These are phyloP conservation scores for Pemphigus obesinymphae DNA, from an alignment of 1,140 invertebrate species.

Conservation along the genomic window DNA sequence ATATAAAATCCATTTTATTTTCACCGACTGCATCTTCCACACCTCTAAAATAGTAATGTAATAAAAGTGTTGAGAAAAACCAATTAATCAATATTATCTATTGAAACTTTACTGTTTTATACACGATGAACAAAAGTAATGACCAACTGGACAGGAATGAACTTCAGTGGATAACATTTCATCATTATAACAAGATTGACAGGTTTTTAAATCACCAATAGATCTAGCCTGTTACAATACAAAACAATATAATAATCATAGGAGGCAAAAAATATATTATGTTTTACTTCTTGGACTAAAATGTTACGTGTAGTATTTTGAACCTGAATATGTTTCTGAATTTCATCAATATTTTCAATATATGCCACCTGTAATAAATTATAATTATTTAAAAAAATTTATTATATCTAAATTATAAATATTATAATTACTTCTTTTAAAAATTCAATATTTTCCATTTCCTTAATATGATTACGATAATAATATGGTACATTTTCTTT, in stretches of 20 bases:
- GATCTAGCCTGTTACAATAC: constrained; percentile 12
- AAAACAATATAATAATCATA: neutral
- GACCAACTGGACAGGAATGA: neutral
- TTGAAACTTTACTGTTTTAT: constrained; percentile 10
- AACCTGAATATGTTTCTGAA: neutral
- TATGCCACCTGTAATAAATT: neutral
- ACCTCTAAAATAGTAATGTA: neutral
- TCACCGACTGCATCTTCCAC: neutral
- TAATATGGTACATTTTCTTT: neutral
- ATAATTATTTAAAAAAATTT: neutral
- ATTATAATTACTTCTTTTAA: constrained; percentile 20
- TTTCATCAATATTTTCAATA: constrained; percentile 17
- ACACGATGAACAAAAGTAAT: neutral
- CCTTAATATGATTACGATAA: neutral
- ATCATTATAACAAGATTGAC: neutral
- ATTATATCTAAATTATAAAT: neutral
- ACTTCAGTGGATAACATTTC: neutral
- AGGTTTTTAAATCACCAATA: neutral
- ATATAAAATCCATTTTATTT: neutral
- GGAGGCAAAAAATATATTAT: neutral
- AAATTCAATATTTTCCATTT: constrained; percentile 10
- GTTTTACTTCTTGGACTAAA: constrained; percentile 11
- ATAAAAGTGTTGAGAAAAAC: neutral
- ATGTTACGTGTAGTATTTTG: neutral
- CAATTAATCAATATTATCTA: neutral